A percentile compares a stretch with the other conserved stretches of the same genome.
Evolutionary conservation across 1,140 invertebrate genomes (phyloP).

Genomic region (Lordiphosa clarofinis): DNA sequence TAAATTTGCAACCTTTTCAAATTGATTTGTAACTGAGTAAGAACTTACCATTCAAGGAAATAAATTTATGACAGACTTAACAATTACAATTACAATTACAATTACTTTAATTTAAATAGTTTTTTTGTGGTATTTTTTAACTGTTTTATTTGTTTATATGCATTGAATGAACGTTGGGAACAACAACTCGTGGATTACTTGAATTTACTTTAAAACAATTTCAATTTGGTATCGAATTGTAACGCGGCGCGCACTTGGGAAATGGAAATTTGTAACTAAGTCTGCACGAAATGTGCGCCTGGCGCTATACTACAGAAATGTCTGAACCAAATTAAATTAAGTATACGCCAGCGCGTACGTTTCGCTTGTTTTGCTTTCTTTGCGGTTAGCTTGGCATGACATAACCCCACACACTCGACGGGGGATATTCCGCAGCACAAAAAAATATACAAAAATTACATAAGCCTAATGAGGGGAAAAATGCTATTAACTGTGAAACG

Average conservation of each 20-base stretch:
- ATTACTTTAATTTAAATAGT: slow-evolving; percentile 57
- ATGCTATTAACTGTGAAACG: slow-evolving; percentile 29
- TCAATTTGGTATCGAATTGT: neutral
- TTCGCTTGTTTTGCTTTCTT: slow-evolving; percentile 38
- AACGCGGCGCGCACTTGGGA: slow-evolving; percentile 49
- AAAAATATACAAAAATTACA: slow-evolving; percentile 21
- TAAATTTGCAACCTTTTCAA: slow-evolving; percentile 64
- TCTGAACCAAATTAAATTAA: slow-evolving; percentile 69
- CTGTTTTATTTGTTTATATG: slow-evolving; percentile 33
- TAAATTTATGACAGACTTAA: slow-evolving; percentile 54
- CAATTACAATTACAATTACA: slow-evolving; percentile 60
- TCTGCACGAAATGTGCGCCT: slow-evolving; percentile 33
- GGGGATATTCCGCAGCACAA: neutral
- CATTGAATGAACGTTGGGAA: slow-evolving; percentile 54
- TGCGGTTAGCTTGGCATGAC: slow-evolving; percentile 42
- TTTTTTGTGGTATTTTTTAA: slow-evolving; percentile 14
- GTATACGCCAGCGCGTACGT: slow-evolving; percentile 56
- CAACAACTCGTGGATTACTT: slow-evolving; percentile 46
- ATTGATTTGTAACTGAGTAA: slow-evolving; percentile 50
- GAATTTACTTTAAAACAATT: slow-evolving; percentile 26
- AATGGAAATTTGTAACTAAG: slow-evolving; percentile 65
- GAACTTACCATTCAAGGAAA: slow-evolving; percentile 63
- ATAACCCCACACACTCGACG: slow-evolving; percentile 51
- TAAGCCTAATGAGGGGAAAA: slow-evolving; percentile 20
- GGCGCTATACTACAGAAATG: slow-evolving; percentile 41